Evolutionary conservation across 1,140 invertebrate genomes (phyloP).

Genomic region (Belonocnema kinseyi): DNA sequence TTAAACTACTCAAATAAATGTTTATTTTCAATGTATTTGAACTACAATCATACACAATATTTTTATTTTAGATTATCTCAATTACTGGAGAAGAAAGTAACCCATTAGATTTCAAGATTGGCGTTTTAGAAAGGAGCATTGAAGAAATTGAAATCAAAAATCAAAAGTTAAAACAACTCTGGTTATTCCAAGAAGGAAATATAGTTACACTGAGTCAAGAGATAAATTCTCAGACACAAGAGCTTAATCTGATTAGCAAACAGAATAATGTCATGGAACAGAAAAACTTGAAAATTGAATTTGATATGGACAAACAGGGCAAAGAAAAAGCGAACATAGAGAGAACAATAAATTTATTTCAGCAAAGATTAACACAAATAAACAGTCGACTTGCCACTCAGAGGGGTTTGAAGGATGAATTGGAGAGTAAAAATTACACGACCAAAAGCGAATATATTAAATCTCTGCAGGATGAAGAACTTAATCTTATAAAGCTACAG

Average conservation of each 20-base stretch:
- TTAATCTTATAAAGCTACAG: slow-evolving; percentile 80
- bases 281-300: slow-evolving; percentile 82
- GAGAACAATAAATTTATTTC: slow-evolving; percentile 78
- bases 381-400: slow-evolving; percentile 79
- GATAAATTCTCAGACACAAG: slow-evolving; percentile 79
- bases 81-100: slow-evolving; percentile 69
- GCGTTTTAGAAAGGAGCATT: slow-evolving; percentile 79
- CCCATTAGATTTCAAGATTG: slow-evolving; percentile 77
- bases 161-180: slow-evolving; percentile 81
- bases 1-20: slow-evolving; percentile 42
- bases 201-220: slow-evolving; percentile 81
- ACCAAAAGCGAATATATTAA: slow-evolving; percentile 77
- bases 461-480: slow-evolving; percentile 79
- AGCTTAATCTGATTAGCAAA: slow-evolving; percentile 82
- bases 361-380: slow-evolving; percentile 78
- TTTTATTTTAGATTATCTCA: slow-evolving; percentile 58
- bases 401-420: slow-evolving; percentile 76
- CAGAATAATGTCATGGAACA: slow-evolving; percentile 86
- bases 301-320: slow-evolving; percentile 78
- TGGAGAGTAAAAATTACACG: slow-evolving; percentile 79
- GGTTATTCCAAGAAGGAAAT: slow-evolving; percentile 84
- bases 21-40: slow-evolving; percentile 32
- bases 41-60: slow-evolving; percentile 32
- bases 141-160: slow-evolving; percentile 77
- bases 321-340: slow-evolving; percentile 78